Percentiles rank a stretch among this genome's conserved stretches.
These are phyloP conservation scores for Bellardia bayeri DNA, from an alignment of 2,888 invertebrate genomes.

Conservation along the genomic window DNA sequence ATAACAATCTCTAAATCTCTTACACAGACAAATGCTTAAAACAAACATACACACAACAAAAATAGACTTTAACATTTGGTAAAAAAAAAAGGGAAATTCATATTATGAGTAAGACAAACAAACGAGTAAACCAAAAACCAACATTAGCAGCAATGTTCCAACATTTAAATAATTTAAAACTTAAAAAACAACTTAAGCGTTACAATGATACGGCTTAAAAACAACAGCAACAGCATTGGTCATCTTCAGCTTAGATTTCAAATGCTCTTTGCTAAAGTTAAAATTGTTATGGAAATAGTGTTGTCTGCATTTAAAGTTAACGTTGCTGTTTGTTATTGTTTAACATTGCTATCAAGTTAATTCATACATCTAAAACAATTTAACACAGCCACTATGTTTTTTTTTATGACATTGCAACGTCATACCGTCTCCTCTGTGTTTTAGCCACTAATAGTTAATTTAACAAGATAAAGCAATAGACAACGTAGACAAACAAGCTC, in stretches of 20 bases:
- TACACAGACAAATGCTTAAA: background rate
- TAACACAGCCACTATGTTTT: conserved; percentile 9
- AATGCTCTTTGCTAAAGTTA: background rate
- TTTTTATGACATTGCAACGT: conserved; percentile 35
- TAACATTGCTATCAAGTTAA: conserved; percentile 53
- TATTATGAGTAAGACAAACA: conserved; percentile 19
- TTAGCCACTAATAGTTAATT: background rate
- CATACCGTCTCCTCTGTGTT: conserved; percentile 3
- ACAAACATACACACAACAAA: background rate
- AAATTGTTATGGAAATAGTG: background rate
- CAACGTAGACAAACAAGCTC: conserved; percentile 9
- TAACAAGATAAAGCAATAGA: conserved; percentile 8
- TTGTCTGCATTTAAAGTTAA: conserved; percentile 19
- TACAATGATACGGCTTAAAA: background rate
- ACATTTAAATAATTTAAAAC: background rate
- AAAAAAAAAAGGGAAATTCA: conserved; percentile 39
- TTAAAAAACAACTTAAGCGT: conserved; percentile 22
- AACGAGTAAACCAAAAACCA: background rate
- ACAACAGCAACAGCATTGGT: conserved; percentile 1
- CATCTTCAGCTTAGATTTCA: conserved; percentile 19
- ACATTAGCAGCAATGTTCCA: background rate
- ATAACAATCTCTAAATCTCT: conserved; percentile 8
- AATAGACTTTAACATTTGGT: background rate
- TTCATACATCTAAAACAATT: conserved; percentile 27
- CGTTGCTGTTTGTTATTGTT: conserved; percentile 22